Evolutionary conservation across 64 coral and sea anemone species (phyloP), one percentile per base, ranked within the genome.

Genomic region (Pachyseris speciosa): DNA sequence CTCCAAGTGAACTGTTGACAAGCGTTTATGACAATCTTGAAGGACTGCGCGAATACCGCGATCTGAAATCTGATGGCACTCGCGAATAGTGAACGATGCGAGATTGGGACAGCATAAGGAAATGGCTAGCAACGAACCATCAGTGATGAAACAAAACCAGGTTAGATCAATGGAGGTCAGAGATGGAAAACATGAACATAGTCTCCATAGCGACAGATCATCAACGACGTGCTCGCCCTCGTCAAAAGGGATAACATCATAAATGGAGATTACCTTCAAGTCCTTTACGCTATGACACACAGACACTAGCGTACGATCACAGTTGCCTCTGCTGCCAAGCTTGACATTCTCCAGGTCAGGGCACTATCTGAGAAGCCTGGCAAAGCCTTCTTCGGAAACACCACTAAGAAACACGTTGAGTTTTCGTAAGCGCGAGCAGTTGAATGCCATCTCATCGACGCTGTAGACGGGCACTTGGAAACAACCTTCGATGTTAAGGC

Each of bases 21-120:
- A 40, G 28, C 26, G 81, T 40, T 28, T 17, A 22, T 80, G 48
- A 32, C 94, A 96, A 37, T 81, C 52, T 88, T 84, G 69, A 33
- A 91, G 37, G 16, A 96, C 75, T 9, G 57, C 79, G 5, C 75
- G 72, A 37, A 96, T 79, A 19, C 94, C 94, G 15, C 84, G 83
- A 70, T 96, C 94, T 43, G 89, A 80, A 83, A 96, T 88, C 34
- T 88, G 86, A 64, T 91, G 94, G 26, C 94, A 96, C 84, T 96
- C 94, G 2, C 89, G 74, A 19, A 96, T 44, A 15, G 50, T 81
- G 49, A 96, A 72, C 16, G 84, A 87, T 12, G 83, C 47, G 7
- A 96, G 58, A 19, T 72, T 19, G 40, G 48, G 29, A 50, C 94
- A 96, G 32, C 89, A 88, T 9, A 65, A 77, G 8, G 94, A 78